Conservation (phyloP, 2,888 invertebrate species). For the Nomada lathburiana region DNA sequence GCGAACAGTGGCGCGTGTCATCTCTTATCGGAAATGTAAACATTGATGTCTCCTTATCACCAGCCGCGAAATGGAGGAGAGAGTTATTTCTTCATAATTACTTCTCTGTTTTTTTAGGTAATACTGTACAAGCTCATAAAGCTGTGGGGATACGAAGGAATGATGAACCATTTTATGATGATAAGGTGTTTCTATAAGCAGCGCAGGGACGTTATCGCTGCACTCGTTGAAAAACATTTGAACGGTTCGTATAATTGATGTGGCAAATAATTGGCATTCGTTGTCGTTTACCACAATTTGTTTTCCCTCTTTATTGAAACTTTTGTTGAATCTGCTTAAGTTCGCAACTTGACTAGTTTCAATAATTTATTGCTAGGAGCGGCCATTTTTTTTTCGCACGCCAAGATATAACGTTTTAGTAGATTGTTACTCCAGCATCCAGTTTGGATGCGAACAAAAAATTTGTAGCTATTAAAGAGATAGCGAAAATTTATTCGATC, state of each 20-base stretch:
- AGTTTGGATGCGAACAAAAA: too few species aligned
- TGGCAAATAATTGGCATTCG: background rate
- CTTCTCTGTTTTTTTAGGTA: slow-evolving; percentile 84
- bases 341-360: too few species aligned
- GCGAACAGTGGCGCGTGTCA: slow-evolving; percentile 78
- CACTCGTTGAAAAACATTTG: slow-evolving; percentile 87
- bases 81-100: background rate
- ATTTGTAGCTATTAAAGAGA: too few species aligned
- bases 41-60: slow-evolving; percentile 48
- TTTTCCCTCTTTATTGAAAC: background rate
- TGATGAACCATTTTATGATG: slow-evolving; percentile 86
- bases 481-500: too few species aligned
- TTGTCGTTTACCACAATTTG: too few species aligned
- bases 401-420: too few species aligned
- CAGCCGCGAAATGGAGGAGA: background rate
- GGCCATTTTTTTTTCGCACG: too few species aligned
- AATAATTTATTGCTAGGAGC: too few species aligned
- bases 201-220: slow-evolving; percentile 88
- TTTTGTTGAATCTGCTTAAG: background rate
- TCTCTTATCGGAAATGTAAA: slow-evolving; percentile 59
- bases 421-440: too few species aligned
- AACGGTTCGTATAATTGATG: slow-evolving; percentile 82
- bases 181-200: slow-evolving; percentile 88
- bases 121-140: slow-evolving; percentile 86
- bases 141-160: slow-evolving; percentile 87